Evolutionary conservation across 2,797 vertebrate species (phyloP).

Genomic region (Falco naumanni): DNA sequence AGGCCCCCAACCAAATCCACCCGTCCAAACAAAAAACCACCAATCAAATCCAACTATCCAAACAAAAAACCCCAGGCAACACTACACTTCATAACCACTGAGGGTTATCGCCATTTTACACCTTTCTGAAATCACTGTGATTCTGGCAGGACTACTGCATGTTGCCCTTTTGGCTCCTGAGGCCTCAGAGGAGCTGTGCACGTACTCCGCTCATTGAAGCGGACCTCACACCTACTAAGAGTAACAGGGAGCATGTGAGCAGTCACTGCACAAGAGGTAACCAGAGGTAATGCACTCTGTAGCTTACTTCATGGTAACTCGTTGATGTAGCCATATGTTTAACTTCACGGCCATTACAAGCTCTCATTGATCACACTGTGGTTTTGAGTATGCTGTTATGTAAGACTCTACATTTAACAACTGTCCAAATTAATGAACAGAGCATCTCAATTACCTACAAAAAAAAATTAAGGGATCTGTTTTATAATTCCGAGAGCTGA

Average conservation of each 20-base stretch:
- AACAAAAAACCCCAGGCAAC: background rate
- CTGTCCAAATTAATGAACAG: background rate
- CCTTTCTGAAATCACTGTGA: background rate
- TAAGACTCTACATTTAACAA: background rate
- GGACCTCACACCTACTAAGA: background rate
- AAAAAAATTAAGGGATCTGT: background rate
- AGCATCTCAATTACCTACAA: background rate
- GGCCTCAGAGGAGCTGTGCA: background rate
- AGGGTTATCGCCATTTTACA: fast-evolving
- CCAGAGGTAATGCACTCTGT: background rate
- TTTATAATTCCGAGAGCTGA: background rate
- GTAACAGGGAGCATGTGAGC: fast-evolving
- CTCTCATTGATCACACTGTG: background rate
- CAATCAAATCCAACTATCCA: too few relatives aligned
- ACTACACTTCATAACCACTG: background rate
- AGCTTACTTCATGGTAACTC: background rate
- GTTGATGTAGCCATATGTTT: background rate
- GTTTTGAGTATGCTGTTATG: background rate
- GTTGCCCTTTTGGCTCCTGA: fast-evolving
- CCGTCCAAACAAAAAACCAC: background rate
- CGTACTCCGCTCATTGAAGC: background rate
- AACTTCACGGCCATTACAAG: background rate
- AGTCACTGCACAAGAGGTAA: background rate
- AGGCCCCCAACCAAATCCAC: background rate
- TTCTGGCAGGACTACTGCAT: background rate